These are phyloP conservation scores for Megaceryle alcyon DNA, from an alignment of 2,797 vertebrate genomes.

Conservation along the genomic window DNA sequence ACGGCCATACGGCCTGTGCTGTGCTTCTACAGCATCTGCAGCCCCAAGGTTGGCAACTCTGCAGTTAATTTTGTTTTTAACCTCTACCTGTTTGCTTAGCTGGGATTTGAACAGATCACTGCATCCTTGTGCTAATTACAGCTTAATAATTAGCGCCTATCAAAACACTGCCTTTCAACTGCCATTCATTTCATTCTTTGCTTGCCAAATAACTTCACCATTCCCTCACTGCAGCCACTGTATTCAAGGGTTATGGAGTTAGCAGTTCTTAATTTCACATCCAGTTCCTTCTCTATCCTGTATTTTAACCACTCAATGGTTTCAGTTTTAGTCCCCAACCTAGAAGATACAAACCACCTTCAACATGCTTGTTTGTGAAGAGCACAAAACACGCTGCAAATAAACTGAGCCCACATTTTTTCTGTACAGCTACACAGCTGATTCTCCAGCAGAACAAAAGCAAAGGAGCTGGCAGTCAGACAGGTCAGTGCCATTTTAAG, in stretches of 20 bases:
- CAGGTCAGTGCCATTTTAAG: background rate
- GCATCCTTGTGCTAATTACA: conserved; percentile 57
- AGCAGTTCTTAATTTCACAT: conserved; percentile 46
- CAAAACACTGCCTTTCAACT: conserved; percentile 58
- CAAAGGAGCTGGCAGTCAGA: background rate
- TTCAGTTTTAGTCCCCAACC: background rate
- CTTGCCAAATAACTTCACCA: conserved; percentile 58
- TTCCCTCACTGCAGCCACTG: conserved; percentile 20
- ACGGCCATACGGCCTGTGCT: background rate
- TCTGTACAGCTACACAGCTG: background rate
- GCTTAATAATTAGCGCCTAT: conserved; percentile 69
- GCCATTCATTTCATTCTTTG: conserved; percentile 20
- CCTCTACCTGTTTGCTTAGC: conserved; percentile 54
- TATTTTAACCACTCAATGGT: background rate
- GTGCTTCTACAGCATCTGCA: background rate
- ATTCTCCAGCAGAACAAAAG: background rate
- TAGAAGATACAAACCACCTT: background rate
- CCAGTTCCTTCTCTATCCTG: background rate
- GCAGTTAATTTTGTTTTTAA: conserved; percentile 16
- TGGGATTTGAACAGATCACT: conserved; percentile 31
- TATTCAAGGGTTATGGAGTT: conserved; percentile 21
- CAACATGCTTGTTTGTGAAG: background rate
- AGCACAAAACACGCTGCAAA: background rate
- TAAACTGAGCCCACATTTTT: background rate
- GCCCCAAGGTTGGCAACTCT: background rate